Evolutionary conservation across 1,140 invertebrate species (phyloP).

Genomic region (Sipha flava): DNA sequence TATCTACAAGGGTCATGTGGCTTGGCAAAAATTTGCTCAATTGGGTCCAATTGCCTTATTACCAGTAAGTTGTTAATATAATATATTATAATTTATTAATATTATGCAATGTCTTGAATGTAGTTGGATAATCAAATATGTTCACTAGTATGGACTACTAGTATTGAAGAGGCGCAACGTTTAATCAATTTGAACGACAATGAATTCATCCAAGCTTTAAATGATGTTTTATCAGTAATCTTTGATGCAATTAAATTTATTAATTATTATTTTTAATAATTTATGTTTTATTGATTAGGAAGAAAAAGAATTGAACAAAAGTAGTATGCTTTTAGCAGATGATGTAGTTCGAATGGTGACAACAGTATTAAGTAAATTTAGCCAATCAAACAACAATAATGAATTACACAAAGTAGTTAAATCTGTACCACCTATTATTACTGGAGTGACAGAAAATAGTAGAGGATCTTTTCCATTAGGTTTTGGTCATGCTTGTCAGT

Average conservation of each 20-base stretch:
- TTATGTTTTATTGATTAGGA: neutral
- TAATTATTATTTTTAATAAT: neutral
- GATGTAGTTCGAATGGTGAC: neutral
- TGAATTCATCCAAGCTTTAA: constrained; percentile 82
- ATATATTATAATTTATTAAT: constrained; percentile 23
- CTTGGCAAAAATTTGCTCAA: constrained; percentile 92
- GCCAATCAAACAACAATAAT: neutral
- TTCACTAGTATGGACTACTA: constrained; percentile 88
- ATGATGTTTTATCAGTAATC: constrained; percentile 57
- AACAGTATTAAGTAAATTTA: neutral
- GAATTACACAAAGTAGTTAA: neutral
- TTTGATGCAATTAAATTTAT: neutral
- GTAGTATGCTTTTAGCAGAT: neutral
- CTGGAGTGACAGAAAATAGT: constrained; percentile 53
- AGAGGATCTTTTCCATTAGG: constrained; percentile 85
- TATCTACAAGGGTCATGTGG: constrained; percentile 57
- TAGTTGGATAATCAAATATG: constrained; percentile 63
- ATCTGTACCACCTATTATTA: constrained; percentile 63
- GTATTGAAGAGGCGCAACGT: constrained; percentile 60
- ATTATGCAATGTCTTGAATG: constrained; percentile 37
- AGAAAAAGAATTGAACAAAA: constrained; percentile 2
- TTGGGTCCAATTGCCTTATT: constrained; percentile 84
- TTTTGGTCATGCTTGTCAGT: constrained; percentile 79
- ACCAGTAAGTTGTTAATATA: constrained; percentile 55
- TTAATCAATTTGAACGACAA: constrained; percentile 61